These are phyloP conservation scores for Trochalopteron elliotii DNA, from an alignment of 2,113 vertebrate species.

Conservation along the genomic window DNA sequence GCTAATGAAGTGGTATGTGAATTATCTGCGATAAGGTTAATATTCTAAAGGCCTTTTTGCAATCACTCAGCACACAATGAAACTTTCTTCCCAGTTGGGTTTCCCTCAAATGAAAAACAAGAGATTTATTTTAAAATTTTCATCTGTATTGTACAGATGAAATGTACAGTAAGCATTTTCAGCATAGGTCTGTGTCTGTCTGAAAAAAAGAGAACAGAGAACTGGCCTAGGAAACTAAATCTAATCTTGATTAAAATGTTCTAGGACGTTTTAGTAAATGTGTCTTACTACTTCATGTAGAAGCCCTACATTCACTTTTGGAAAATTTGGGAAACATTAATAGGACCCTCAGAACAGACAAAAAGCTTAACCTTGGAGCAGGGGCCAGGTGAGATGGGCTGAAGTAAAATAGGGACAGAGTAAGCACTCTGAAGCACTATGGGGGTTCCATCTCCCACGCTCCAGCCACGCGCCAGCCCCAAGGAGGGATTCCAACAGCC, in stretches of 20 bases:
- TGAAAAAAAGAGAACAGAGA: neutral
- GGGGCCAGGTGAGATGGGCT: neutral
- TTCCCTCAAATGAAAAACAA: neutral
- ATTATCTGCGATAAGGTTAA: neutral
- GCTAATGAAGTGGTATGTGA: conserved; percentile 8
- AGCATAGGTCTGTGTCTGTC: neutral
- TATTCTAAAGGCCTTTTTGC: neutral
- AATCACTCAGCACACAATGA: neutral
- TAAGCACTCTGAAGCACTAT: rapidly evolving
- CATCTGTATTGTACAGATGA: too few species aligned
- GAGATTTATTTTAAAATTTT: neutral
- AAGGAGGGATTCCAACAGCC: neutral
- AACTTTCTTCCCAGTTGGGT: neutral
- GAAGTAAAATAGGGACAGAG: neutral
- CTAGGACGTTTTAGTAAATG: neutral
- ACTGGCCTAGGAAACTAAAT: neutral
- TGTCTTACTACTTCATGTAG: neutral
- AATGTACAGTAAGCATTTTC: neutral
- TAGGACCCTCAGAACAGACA: neutral
- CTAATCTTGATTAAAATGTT: neutral
- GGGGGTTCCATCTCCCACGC: neutral
- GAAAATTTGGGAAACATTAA: neutral
- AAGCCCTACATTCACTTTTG: neutral
- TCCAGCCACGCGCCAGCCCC: rapidly evolving
- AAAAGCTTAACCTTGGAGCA: neutral